Conservation (phyloP, 2,113 vertebrate genomes). For the Sardina pilchardus region DNA sequence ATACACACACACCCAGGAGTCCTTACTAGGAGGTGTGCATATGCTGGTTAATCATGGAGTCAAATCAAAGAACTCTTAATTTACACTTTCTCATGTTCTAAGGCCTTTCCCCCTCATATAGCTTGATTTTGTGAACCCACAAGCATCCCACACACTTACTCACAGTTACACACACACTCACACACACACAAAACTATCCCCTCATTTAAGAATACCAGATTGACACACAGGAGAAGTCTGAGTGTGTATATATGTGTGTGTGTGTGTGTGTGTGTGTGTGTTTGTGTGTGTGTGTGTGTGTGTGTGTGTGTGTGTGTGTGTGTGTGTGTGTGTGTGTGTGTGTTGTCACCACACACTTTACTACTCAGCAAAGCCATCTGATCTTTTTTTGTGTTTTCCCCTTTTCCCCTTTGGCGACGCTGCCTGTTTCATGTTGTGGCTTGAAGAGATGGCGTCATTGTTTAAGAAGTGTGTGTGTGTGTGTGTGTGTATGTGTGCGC, state of each 20-base stretch:
- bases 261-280: no score
- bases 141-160: neutral
- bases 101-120: neutral
- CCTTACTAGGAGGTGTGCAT: neutral
- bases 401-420: neutral
- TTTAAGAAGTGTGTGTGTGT: neutral
- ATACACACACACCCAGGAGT: neutral
- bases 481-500: neutral
- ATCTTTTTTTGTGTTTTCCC: neutral
- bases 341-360: slow-evolving; percentile 1
- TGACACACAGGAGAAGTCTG: no score
- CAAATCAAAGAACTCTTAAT: neutral
- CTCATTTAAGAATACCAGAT: no score
- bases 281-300: neutral
- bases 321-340: neutral
- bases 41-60: neutral
- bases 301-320: neutral
- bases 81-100: neutral
- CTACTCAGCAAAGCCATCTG: neutral
- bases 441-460: neutral
- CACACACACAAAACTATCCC: no score
- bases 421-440: slow-evolving; percentile 2
- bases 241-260: neutral
- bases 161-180: no score
- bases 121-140: neutral